These are phyloP conservation scores for Augiades crinisus DNA, from an alignment of 2,888 invertebrate genomes.

Conservation along the genomic window DNA sequence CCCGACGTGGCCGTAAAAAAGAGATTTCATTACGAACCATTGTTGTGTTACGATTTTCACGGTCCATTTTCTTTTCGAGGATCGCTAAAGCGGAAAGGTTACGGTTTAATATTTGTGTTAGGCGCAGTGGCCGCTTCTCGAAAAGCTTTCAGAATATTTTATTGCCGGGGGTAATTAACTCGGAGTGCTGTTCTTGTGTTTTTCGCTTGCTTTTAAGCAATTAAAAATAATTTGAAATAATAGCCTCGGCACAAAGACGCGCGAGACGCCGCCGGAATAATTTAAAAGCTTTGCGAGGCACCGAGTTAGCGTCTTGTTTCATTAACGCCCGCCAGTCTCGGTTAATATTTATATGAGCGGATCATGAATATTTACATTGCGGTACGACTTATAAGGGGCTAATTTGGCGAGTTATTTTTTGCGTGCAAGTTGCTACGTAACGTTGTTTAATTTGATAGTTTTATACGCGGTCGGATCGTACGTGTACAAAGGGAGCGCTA, in stretches of 20 bases:
- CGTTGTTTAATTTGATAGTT: constrained; percentile 56
- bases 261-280: constrained; percentile 60
- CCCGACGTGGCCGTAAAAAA: constrained; percentile 59
- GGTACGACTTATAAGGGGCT: constrained; percentile 47
- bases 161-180: constrained; percentile 62
- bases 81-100: constrained; percentile 54
- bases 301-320: constrained; percentile 72
- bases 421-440: constrained; percentile 36
- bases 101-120: constrained; percentile 56
- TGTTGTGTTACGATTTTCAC: constrained; percentile 69
- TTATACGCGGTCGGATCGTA: constrained; percentile 30
- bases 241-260: constrained; percentile 60
- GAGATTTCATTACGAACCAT: constrained; percentile 69
- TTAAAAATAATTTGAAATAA: constrained; percentile 78
- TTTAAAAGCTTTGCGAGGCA: constrained; percentile 54
- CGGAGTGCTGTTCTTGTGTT: constrained; percentile 59
- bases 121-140: constrained; percentile 46
- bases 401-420: constrained; percentile 45
- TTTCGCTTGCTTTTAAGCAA: constrained; percentile 70
- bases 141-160: constrained; percentile 56
- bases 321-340: constrained; percentile 59
- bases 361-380: constrained; percentile 69
- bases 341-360: constrained; percentile 65
- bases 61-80: constrained; percentile 62
- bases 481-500: constrained; percentile 41